Evolutionary conservation across 2,113 vertebrate genomes (phyloP).

Genomic region (Leptodactylus fuscus): DNA sequence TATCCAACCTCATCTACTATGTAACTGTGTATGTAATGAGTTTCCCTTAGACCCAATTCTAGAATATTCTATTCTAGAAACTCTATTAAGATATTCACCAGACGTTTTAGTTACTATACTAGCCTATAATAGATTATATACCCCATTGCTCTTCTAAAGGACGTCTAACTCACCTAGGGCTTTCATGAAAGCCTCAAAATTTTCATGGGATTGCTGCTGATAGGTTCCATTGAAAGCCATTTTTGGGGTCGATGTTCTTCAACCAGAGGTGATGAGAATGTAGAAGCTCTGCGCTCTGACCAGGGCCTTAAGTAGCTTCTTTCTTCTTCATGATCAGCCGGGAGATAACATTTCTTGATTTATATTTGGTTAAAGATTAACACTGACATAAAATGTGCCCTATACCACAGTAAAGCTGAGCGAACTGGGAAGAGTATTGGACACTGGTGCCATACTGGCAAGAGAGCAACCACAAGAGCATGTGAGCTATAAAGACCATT

Average conservation of each 20-base stretch:
- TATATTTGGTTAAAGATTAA: slow-evolving; percentile 4
- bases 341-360: not conserved
- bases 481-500: not conserved
- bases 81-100: no score
- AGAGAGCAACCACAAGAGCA: not conserved
- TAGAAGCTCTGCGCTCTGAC: not conserved
- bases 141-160: no score
- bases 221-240: slow-evolving; percentile 87
- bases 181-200: slow-evolving; percentile 93
- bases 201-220: slow-evolving; percentile 84
- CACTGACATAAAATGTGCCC: not conserved
- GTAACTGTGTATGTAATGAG: no score
- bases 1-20: no score
- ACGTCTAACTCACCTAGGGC: slow-evolving; percentile 86
- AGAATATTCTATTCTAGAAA: no score
- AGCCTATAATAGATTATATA: no score
- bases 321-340: not conserved
- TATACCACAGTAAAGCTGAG: not conserved
- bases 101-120: no score
- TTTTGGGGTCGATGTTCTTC: not conserved
- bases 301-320: not conserved
- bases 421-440: no score
- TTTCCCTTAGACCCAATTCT: no score
- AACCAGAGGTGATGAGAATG: not conserved
- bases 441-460: not conserved